Percentiles rank a stretch among this genome's conserved stretches.
Conservation (phyloP, 2,888 invertebrate species). For the Athalia rosae region DNA sequence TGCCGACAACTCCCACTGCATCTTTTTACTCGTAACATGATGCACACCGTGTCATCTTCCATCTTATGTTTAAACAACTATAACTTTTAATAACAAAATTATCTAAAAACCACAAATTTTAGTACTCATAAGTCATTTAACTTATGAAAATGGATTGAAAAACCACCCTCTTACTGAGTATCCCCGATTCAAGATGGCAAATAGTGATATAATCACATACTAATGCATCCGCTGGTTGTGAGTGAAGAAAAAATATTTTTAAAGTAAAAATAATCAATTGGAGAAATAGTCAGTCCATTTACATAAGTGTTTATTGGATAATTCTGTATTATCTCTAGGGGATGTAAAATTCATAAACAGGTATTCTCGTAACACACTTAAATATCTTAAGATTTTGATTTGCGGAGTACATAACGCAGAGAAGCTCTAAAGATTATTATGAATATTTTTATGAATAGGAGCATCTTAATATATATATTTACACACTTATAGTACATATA, state of each 20-base stretch:
- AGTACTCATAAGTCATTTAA: slow-evolving; percentile 24
- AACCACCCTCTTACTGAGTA: background rate
- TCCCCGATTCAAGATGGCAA: background rate
- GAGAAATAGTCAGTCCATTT: slow-evolving; percentile 26
- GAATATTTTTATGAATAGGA: slow-evolving; percentile 21
- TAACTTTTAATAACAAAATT: slow-evolving; percentile 37
- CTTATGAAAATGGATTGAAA: slow-evolving; percentile 37
- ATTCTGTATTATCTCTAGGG: slow-evolving; percentile 19
- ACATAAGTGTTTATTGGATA: slow-evolving; percentile 25
- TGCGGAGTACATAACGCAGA: slow-evolving; percentile 4
- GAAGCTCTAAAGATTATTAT: slow-evolving; percentile 34
- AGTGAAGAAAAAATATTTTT: background rate
- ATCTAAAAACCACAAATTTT: slow-evolving; percentile 2
- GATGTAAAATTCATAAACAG: slow-evolving; percentile 25
- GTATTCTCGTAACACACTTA: slow-evolving; percentile 14
- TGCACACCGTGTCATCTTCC: slow-evolving; percentile 31
- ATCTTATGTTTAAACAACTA: slow-evolving; percentile 38
- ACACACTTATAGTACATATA: slow-evolving; percentile 27
- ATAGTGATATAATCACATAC: background rate
- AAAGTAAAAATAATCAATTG: background rate
- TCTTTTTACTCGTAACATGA: slow-evolving; percentile 31
- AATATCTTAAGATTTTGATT: background rate
- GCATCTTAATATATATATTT: slow-evolving; percentile 32
- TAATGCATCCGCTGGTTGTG: background rate
- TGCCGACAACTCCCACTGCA: slow-evolving; percentile 40